Evolutionary conservation across 2,113 vertebrate genomes (phyloP), one percentile per base, ranked within the genome.

Genomic region (Pterocles gutturalis): DNA sequence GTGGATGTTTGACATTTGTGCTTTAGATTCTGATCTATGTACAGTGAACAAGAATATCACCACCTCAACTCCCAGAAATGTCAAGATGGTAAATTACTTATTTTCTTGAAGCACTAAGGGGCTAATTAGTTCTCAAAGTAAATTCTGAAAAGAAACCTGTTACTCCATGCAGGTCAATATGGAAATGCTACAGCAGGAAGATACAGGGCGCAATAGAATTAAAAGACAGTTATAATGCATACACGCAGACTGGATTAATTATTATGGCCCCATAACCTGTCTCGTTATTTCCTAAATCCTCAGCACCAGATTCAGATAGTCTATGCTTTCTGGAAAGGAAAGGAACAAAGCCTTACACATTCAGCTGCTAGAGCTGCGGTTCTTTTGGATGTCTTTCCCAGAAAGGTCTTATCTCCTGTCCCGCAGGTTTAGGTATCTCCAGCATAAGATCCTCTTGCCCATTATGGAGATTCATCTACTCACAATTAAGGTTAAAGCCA

Each of bases 41-140:
- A 48, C 4, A 57, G 25, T 4, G 43, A 90, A 75, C 16, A 88
- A 34, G 33, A 94, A 28, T 33, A 87, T 38, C 25, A 87, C 14
- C 46, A 89, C 17, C 45, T 83, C 4, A 2, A 79, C 29, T 83
- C 70, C 83, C 29, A 90, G 33, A 79, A 96, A 84, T 55, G 48
- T 87, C 85, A 90, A 79, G 73, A 85, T 61, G 24, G 51, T 57
- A 90, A 93, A 90, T 55, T 55, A 72, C 29, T 87, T 93, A 36
- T 85, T 91, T 82, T 90, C 53, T 70, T 87, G 53, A 92, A 94
- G 45, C 26, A 82, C 53, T 80, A 64, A 28, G 43, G 26, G 38
- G 78, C 12, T 94, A 93, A 91, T 80, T 51, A 93, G 61, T 51
- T 88, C 66, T 90, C 48, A 41, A 76, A 79, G 79, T 43, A 84